These are phyloP conservation scores for Girardinichthys multiradiatus DNA, from an alignment of 2,113 vertebrate species.

Conservation along the genomic window DNA sequence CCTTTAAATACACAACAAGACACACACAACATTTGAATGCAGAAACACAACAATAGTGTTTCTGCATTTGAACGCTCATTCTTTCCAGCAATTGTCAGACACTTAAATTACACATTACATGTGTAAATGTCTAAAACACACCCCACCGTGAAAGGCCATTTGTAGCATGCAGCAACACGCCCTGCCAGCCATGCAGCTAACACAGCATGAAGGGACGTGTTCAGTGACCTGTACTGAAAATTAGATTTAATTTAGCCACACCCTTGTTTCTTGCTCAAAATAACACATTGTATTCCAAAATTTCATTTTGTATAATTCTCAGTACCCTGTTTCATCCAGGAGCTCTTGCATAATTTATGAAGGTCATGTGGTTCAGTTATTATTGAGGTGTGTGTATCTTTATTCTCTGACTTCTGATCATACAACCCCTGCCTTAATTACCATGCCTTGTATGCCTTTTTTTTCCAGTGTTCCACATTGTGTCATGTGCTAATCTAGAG, in stretches of 20 bases:
- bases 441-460: neutral
- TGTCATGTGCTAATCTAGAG: neutral
- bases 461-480: neutral
- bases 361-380: neutral
- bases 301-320: neutral
- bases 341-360: neutral
- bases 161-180: neutral
- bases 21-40: no score
- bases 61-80: no score
- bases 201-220: neutral
- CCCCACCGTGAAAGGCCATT: no score
- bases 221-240: neutral
- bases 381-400: neutral
- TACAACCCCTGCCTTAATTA: neutral
- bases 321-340: neutral
- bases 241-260: neutral
- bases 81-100: no score
- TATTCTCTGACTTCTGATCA: neutral
- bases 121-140: no score
- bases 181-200: no score
- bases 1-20: no score
- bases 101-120: no score
- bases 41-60: no score
- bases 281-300: neutral
- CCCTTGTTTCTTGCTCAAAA: no score